Base-by-base conservation (phyloP, 1,140 invertebrate species). In the Acromyrmex charruanus region DNA sequence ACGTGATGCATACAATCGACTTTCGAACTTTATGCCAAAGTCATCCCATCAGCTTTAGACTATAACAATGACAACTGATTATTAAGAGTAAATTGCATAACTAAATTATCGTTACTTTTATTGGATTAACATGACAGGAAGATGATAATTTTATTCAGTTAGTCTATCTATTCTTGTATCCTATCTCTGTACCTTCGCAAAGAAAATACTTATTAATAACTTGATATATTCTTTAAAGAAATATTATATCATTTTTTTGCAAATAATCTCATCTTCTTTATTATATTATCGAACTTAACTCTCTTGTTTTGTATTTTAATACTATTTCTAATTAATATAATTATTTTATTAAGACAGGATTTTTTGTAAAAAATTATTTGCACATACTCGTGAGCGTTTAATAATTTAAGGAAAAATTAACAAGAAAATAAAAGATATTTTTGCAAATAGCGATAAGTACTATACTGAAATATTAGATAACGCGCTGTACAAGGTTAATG, bases 1-100 rank as follows among this genome's bases (percentile, higher is more conserved):
- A 77, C n/a, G 21, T 39, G 49, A 31, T 39, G 49, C 10, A 9
- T 53, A 65, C 44, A 61, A 82, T 59, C 16, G 80, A 61, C 66
- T 82, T n/a, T 72, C 69, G 69, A 75, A 84, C 80, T 75, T 84
- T 61, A 75, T 75, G n/a, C 58, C n/a, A 75, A 84, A n/a, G 58
- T 68, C 65, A 68, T 68, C 35, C n/a, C n/a, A 14, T 59, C 35
- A 7, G 7, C 18, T 82, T 7, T 18, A 10, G 49, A 61, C 14
- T 35, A 44, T 59, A 10, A 49, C 14, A 16, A 0, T 49, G 25
- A 9, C 69, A 21, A 63, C 9, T n/a, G 55, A 18, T 53, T 74
- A n/a, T 44, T 75, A 84, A 21, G 4, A 61, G 14, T 12, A 61
- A 35, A 31, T 61, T 84, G 39, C 69, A 75, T 63, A 75, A 63